phyloP scores from a whole-genome alignment of 1,140 invertebrate genomes.

The Drosophila nigromelanica region DNA sequence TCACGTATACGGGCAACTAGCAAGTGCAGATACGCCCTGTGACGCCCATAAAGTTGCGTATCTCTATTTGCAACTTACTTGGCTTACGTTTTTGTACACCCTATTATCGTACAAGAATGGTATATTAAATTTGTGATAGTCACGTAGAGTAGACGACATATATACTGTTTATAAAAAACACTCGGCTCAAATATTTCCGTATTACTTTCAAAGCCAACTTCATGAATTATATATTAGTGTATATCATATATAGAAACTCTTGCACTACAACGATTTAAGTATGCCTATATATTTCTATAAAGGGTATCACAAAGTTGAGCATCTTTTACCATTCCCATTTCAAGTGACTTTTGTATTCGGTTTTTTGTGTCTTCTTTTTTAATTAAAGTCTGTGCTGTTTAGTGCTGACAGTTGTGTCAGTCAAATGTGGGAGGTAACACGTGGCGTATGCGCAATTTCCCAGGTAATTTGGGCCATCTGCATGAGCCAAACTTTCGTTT shows the following conservation, averaged over 20 bases:
- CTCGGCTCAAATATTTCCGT: no score
- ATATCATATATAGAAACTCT: no score
- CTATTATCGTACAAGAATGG: neutral
- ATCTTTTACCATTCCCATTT: neutral
- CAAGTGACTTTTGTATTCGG: conserved; percentile 28
- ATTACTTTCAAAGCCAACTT: no score
- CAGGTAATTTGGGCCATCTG: conserved; percentile 39
- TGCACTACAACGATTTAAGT: no score
- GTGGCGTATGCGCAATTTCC: conserved; percentile 45
- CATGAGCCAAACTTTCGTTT: neutral
- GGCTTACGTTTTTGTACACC: conserved; percentile 22
- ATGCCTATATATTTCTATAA: no score
- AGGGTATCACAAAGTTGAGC: neutral
- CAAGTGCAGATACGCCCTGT: conserved; percentile 39
- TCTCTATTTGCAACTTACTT: conserved; percentile 39
- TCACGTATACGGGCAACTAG: conserved; percentile 50
- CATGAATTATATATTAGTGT: no score
- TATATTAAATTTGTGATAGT: neutral
- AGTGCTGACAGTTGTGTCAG: conserved; percentile 44
- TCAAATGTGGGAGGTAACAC: conserved; percentile 22
- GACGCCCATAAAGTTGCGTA: conserved; percentile 46
- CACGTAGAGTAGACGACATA: no score
- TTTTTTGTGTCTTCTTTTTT: conserved; percentile 36
- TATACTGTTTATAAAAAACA: no score
- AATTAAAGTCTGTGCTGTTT: conserved; percentile 46